These are phyloP conservation scores for Chironomus tepperi DNA, from an alignment of 1,140 invertebrate species.

Conservation along the genomic window DNA sequence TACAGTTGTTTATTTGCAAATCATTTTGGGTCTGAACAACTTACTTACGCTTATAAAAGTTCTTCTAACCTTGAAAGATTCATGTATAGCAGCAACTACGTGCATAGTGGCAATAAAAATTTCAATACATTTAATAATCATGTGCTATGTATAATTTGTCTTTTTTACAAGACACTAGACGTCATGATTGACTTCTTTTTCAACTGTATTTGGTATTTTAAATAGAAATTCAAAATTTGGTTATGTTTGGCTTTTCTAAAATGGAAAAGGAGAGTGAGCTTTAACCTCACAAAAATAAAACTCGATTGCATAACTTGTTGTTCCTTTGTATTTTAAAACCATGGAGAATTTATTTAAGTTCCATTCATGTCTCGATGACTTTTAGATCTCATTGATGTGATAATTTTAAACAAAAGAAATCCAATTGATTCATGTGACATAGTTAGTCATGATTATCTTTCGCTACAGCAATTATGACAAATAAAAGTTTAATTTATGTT, in stretches of 20 bases:
- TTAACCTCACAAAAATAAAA: too few relatives aligned
- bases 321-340: neutral
- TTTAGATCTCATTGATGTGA: neutral
- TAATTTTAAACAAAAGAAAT: constrained; percentile 9
- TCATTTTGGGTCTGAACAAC: neutral
- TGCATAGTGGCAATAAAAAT: neutral
- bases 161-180: neutral
- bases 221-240: neutral
- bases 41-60: neutral
- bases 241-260: neutral
- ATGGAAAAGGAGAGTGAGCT: neutral
- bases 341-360: neutral
- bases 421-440: neutral
- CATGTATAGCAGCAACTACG: neutral
- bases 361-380: neutral
- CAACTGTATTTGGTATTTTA: neutral
- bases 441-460: neutral
- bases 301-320: neutral
- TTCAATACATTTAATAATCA: neutral
- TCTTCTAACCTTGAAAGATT: neutral
- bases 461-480: neutral
- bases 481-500: neutral
- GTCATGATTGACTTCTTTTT: neutral
- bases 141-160: constrained; percentile 7
- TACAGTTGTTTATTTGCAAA: constrained; percentile 7